These are phyloP conservation scores for Cephalopterus ornatus DNA, from an alignment of 2,113 vertebrate species.

Conservation along the genomic window DNA sequence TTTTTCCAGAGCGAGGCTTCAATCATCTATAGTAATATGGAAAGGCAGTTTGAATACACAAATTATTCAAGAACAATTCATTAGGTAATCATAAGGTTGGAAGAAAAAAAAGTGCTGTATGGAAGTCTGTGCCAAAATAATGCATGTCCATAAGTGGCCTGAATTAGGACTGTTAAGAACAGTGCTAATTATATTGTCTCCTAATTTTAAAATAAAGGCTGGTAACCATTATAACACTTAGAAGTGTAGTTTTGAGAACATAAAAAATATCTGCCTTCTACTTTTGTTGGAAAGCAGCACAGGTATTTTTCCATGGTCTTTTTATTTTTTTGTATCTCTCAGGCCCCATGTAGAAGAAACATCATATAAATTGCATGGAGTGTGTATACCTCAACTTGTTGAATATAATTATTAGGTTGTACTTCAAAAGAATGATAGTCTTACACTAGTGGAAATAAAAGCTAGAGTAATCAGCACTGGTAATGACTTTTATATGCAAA, in stretches of 20 bases:
- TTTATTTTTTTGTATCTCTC: not conserved
- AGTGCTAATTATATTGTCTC: not conserved
- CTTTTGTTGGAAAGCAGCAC: not conserved
- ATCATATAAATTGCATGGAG: not conserved
- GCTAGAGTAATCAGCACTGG: not conserved
- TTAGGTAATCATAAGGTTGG: not conserved
- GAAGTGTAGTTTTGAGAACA: not conserved
- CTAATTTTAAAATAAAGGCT: not conserved
- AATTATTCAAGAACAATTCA: not conserved
- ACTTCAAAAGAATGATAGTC: slow-evolving; percentile 22
- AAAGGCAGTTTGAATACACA: not conserved
- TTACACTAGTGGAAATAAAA: slow-evolving; percentile 35
- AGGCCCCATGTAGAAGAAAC: not conserved
- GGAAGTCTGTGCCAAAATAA: not conserved
- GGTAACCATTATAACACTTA: not conserved
- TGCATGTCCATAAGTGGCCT: not conserved
- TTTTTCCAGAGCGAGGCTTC: not conserved
- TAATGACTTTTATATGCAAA: slow-evolving; percentile 41
- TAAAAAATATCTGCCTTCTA: not conserved
- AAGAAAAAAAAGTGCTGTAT: not conserved
- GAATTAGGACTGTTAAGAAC: not conserved
- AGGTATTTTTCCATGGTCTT: not conserved
- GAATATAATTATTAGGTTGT: slow-evolving; percentile 22
- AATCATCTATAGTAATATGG: not conserved
- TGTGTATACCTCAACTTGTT: not conserved